Conservation (phyloP, 2,888 invertebrate species). For the Brenthis ino region DNA sequence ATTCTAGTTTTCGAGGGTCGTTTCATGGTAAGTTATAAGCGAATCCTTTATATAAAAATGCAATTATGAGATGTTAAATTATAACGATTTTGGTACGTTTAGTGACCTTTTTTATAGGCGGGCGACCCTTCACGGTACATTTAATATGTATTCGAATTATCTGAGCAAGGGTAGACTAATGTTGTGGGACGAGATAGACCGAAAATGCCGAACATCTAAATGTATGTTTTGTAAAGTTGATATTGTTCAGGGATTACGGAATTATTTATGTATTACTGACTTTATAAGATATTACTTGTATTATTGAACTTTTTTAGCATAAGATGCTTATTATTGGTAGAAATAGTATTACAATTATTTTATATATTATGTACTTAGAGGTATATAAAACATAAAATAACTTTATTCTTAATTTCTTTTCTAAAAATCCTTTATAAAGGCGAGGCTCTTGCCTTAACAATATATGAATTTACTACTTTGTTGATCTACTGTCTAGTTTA, state of each 20-base stretch:
- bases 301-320: no score
- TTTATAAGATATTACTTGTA: not conserved
- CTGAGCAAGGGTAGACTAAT: constrained; percentile 23
- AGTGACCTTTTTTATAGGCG: constrained; percentile 30
- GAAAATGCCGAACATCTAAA: constrained; percentile 20
- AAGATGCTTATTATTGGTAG: no score
- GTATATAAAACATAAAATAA: no score
- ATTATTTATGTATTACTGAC: not conserved
- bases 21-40: constrained; percentile 46
- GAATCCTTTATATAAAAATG: constrained; percentile 26
- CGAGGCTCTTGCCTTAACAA: no score
- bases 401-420: no score
- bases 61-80: constrained; percentile 31
- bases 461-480: no score
- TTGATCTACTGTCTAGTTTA: no score
- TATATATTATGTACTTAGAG: no score
- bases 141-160: constrained; percentile 33
- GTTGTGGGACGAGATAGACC: constrained; percentile 21
- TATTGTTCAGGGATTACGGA: constrained; percentile 25
- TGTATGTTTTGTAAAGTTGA: constrained; percentile 22
- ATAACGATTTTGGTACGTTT: constrained; percentile 24
- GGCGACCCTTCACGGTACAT: constrained; percentile 27
- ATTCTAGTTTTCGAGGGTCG: constrained; percentile 65
- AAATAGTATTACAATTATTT: no score
- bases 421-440: no score